phyloP scores from a whole-genome alignment of 1,140 invertebrate genomes.

The Zaprionus lachaisei region DNA sequence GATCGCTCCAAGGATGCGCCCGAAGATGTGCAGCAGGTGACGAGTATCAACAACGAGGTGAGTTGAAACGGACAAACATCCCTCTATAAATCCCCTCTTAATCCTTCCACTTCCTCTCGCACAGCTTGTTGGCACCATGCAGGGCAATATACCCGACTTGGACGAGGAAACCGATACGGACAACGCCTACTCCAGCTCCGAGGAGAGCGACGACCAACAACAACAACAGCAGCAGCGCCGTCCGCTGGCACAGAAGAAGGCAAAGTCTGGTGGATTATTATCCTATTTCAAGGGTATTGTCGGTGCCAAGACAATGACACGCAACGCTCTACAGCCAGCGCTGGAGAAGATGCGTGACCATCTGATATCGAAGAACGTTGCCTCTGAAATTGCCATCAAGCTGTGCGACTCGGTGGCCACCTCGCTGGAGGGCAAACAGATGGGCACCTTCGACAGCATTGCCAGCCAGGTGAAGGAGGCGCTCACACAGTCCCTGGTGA shows the following conservation, averaged over 20 bases:
- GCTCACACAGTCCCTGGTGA: slow-evolving; percentile 93
- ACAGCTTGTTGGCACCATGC: slow-evolving; percentile 93
- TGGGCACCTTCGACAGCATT: slow-evolving; percentile 97
- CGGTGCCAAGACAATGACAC: slow-evolving; percentile 91
- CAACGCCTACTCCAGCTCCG: slow-evolving; percentile 59
- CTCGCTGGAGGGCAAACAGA: slow-evolving; percentile 96
- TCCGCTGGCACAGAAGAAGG: slow-evolving; percentile 82
- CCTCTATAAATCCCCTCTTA: background rate
- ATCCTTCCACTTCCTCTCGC: slow-evolving; percentile 50
- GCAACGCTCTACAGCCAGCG: slow-evolving; percentile 91
- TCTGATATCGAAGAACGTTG: slow-evolving; percentile 99
- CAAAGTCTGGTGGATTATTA: slow-evolving; percentile 87
- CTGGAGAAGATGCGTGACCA: slow-evolving; percentile 98
- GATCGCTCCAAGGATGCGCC: slow-evolving; percentile 94
- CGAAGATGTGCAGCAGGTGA: slow-evolving; percentile 85
- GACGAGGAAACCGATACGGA: slow-evolving; percentile 86
- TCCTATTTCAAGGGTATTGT: slow-evolving; percentile 95
- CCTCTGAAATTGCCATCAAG: slow-evolving; percentile 96
- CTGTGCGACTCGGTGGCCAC: slow-evolving; percentile 97
- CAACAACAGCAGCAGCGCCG: slow-evolving; percentile 24
- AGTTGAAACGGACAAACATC: slow-evolving; percentile 25
- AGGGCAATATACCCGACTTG: slow-evolving; percentile 89
- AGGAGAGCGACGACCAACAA: slow-evolving; percentile 71
- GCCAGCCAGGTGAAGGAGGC: slow-evolving; percentile 92
- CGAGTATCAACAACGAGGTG: slow-evolving; percentile 87